Base-by-base conservation (phyloP, 1,140 invertebrate genomes). In the Caerostris darwini region DNA sequence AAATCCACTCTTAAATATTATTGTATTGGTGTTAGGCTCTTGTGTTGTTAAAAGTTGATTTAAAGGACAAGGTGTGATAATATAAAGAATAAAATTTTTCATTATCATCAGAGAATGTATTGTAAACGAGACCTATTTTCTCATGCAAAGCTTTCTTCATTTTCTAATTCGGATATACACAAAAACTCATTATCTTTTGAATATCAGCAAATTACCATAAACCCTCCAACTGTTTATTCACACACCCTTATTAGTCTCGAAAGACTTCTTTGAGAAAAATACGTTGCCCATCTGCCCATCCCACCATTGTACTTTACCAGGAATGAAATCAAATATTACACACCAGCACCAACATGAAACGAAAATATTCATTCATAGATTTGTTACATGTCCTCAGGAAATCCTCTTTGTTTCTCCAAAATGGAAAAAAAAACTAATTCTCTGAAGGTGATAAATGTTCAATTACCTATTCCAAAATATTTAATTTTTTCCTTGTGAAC, bases 381-480 rank as follows among this genome's bases (percentile, higher is more conserved):
- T 14, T 50, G 34, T 12, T 77, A 50, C 10, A 12, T 77, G 6
- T 53, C 10, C 17, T 17, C 61, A 34, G 34, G 34, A 34, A 34
- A 34, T 34, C 12, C 5, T 67, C 17, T 14, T 67, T 64, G 10
- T 64, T 14, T 17, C 5, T 50, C 2, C 12, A 34, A 77, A 50
- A 3, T 53, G 34, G 8, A 12, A 77, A 77, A 77, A 77, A 50
- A 34, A 50, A 53, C 19, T 50, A 5, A 14, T 64, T 14, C 8
- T 12, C 50, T 12, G 50, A 77, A 77, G 34, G 34, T 77, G 71
- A 77, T 77, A 77, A 77, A 77, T 77, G 34, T 77, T 77, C 71
- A 34, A 77, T 77, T 50, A 77, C 34, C 6, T 53, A 53, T 50
- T 5, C 12, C 69, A 10, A 14, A 53, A 50, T 50, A 6, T 67